phyloP scores from a whole-genome alignment of 1,140 invertebrate genomes.

The Zaprionus ghesquierei region DNA sequence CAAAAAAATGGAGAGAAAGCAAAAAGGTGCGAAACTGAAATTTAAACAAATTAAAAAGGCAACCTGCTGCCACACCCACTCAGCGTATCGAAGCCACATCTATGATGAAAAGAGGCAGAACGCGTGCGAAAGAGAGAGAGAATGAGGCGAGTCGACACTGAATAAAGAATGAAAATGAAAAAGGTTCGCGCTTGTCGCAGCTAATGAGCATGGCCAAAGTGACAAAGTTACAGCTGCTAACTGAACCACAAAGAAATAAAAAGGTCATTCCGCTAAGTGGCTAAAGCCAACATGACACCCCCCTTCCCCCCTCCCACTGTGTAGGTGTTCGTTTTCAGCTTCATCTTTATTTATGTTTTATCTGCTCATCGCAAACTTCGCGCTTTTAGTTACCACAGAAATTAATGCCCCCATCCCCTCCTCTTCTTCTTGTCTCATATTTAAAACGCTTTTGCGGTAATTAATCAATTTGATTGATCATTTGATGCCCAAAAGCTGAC shows the following conservation, averaged over 20 bases:
- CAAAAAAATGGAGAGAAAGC: neutral
- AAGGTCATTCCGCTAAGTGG: slow-evolving; percentile 37
- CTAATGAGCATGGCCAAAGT: slow-evolving; percentile 46
- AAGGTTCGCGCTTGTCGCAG: slow-evolving; percentile 46
- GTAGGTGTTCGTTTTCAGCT: slow-evolving; percentile 6
- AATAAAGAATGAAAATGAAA: slow-evolving; percentile 11
- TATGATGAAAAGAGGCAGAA: neutral
- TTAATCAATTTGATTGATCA: slow-evolving; percentile 80
- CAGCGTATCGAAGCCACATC: neutral
- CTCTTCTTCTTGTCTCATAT: slow-evolving; percentile 43
- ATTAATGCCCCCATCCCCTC: slow-evolving; percentile 41
- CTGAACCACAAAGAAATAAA: slow-evolving; percentile 25
- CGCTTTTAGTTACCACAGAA: slow-evolving; percentile 33
- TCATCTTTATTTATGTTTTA: slow-evolving; percentile 30
- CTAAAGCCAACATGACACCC: neutral
- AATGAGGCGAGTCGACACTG: too few relatives aligned
- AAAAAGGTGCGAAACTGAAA: slow-evolving; percentile 77
- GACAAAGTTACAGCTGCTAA: slow-evolving; percentile 47
- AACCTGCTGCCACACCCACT: slow-evolving; percentile 47
- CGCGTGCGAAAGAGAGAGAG: neutral
- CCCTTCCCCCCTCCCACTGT: neutral
- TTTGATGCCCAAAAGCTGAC: slow-evolving; percentile 50
- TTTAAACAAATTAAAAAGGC: slow-evolving; percentile 78
- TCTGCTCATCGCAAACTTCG: slow-evolving; percentile 21
- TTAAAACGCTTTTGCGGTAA: slow-evolving; percentile 68